Evolutionary conservation across 2,113 vertebrate species (phyloP).

Genomic region (Malurus elegans): DNA sequence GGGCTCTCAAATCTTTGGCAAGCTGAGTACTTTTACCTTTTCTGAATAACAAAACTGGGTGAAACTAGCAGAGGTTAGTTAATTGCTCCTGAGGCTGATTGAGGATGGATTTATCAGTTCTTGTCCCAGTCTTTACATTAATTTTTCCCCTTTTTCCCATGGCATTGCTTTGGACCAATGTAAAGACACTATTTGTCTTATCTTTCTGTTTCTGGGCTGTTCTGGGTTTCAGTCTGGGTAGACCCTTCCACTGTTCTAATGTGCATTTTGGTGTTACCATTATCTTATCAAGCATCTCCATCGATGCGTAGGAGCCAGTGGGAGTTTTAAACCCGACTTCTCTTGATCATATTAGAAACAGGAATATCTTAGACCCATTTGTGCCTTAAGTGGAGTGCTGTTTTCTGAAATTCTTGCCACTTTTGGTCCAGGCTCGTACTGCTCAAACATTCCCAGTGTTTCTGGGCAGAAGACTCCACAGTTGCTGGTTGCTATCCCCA

Average conservation of each 20-base stretch:
- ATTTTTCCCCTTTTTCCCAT: background rate
- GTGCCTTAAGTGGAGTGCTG: background rate
- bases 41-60: background rate
- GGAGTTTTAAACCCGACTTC: background rate
- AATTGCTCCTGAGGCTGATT: background rate
- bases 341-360: background rate
- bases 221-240: background rate
- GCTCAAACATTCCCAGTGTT: background rate
- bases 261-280: rapidly evolving
- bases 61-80: background rate
- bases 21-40: background rate
- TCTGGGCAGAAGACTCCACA: background rate
- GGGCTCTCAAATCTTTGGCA: background rate
- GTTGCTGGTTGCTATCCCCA: background rate
- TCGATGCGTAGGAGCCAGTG: background rate
- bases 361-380: background rate
- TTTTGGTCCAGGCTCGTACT: background rate
- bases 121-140: background rate
- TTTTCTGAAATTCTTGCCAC: background rate
- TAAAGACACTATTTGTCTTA: background rate
- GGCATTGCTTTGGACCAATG: background rate
- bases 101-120: background rate
- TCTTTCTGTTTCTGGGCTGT: background rate
- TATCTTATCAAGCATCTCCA: background rate
- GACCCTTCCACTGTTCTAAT: background rate